Evolutionary conservation across 2,113 vertebrate genomes (phyloP), one percentile per base, ranked within the genome.

Genomic region (Lampris incognitus): DNA sequence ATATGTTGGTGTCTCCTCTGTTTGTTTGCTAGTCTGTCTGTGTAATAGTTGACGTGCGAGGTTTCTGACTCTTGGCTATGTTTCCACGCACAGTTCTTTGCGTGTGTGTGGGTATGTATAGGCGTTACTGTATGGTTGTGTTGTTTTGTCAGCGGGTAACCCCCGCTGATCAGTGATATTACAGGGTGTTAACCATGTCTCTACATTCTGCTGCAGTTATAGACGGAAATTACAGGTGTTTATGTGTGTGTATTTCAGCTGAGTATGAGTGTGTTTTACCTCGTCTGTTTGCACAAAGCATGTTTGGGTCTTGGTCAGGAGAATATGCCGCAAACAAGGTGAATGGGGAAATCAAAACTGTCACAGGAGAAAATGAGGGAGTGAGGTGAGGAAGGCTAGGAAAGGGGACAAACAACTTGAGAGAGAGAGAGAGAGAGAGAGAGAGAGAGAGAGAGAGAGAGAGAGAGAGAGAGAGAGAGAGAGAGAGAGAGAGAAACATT

Each of bases 121-220:
- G 63, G 76, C 78, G 84, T 49, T 44, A 11, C 48, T 59, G 13
- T 9, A 54, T 58, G 69, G 60, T 71, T 59, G 66, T 42, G 79
- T 72, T 66, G 76, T 71, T 56, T 49, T 70, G 60, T 71, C 66
- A 57, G 81, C 89, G 90, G 86, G 89, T 92, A 89, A 72, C 52
- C 67, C 69, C 5, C 42, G 64, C 78, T 88, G 89, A 92, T 92
- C 89, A 90, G 87, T 90, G 84, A 72, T 81, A 89, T 91, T 89
- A 89, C 82, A 86, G 74, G 59, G 78, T 85, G 78, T 89, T 89
- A 91, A 90, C 85, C 76, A 74, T 82, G 74, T 59, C 82, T 82
- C 87, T 82, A 86, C 83, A 74, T 88, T 88, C 64, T 67, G 51
- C 81, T 81, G 81, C 83, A 87, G 85, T 87, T 84, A 86, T 71